phyloP scores from a whole-genome alignment of 2,888 invertebrate genomes.

The Latrodectus elegans region DNA sequence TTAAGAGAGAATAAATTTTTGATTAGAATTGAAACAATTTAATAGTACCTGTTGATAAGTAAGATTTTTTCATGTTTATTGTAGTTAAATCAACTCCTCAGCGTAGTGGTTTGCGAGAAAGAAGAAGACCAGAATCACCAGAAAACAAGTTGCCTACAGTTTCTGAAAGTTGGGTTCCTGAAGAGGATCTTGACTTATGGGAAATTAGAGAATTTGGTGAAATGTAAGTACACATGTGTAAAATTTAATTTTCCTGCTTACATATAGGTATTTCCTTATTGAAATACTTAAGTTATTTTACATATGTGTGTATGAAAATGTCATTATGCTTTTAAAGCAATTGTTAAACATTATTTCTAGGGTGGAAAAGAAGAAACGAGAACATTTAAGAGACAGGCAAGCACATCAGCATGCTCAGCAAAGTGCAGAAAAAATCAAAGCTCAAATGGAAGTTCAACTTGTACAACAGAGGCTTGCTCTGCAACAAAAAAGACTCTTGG shows the following conservation, averaged over 20 bases:
- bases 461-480: conserved; percentile 90
- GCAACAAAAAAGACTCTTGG: conserved; percentile 84
- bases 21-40: neutral
- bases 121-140: conserved; percentile 94
- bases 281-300: too few relatives aligned
- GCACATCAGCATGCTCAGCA: conserved; percentile 72
- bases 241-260: too few relatives aligned
- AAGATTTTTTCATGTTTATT: neutral
- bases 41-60: neutral
- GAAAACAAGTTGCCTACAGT: conserved; percentile 96
- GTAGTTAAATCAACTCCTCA: conserved; percentile 91
- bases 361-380: conserved; percentile 75
- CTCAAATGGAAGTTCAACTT: conserved; percentile 91
- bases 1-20: neutral
- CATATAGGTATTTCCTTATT: too few relatives aligned
- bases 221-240: conserved; percentile 76
- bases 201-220: conserved; percentile 95
- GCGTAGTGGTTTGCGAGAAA: conserved; percentile 91
- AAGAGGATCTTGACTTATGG: conserved; percentile 96
- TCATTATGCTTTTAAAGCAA: neutral
- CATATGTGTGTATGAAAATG: neutral
- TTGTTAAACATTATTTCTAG: conserved; percentile 66
- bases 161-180: conserved; percentile 95
- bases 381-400: conserved; percentile 74
- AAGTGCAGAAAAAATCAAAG: conserved; percentile 77